Base-by-base conservation (phyloP, 2,888 invertebrate species). In the Mechanitis mazaeus region DNA sequence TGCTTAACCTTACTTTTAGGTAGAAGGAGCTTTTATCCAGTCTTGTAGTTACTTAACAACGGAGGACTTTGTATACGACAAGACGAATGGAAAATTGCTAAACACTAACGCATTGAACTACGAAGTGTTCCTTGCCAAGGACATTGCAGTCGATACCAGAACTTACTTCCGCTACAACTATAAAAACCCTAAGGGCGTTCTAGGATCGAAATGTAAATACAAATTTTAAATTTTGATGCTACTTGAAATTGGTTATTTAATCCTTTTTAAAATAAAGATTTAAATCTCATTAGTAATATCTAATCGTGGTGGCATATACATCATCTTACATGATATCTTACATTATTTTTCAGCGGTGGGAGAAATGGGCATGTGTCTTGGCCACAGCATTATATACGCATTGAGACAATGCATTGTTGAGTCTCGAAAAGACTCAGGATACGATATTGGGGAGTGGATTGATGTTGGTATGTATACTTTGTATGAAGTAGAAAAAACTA, bases 21-120 rank as follows among this genome's bases (percentile, higher is more conserved):
- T 93, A 5, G 94, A 94, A 85, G 95, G 95, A 0, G 94, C 93
- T 0, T 95, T 94, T 73, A 75, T 94, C 0, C 94, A 94, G 92
- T 94, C 88, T 55, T 76, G 86, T 2, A 95, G 96, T 5, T 94
- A 93, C 75, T 94, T 92, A 85, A 93, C 94, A 0, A 87, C 87
- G 0, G 96, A 96, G 79, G 91, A 94, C 69, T 72, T 95, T 54
- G 83, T 92, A 0, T 93, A 91, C 72, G 91, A 94, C 72, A 78
- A 87, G 20, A 70, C 75, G 6, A 92, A 93, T 2, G 95, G 95
- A 0, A 84, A 88, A 71, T 78, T 94, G n/a, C 76, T 94, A 2
- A 94, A 94, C 3, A 91, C 93, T 72, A 89, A 94, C 56, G 94
- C 95, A 0, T 93, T 95, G 91, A 92, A 86, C 56, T 95, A 95